Conservation (phyloP, 2,797 vertebrate species). For the Petrocephalus schoutedeni region DNA sequence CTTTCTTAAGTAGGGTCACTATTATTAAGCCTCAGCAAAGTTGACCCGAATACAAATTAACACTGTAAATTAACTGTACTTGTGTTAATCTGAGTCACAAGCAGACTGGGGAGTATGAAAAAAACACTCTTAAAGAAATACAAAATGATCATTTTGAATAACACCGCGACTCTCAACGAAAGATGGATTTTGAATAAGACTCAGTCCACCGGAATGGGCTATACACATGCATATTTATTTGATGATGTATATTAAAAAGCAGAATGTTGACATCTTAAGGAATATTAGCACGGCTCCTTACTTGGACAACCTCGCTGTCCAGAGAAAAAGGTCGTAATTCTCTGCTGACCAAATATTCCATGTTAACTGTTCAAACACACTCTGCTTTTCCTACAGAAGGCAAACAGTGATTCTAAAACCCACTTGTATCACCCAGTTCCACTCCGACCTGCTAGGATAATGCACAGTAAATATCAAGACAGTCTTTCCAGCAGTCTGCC, state of each 20-base stretch:
- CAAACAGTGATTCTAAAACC: constrained; percentile 1
- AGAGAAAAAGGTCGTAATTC: background rate
- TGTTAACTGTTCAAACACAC: background rate
- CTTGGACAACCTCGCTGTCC: background rate
- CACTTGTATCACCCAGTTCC: background rate
- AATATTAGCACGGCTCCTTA: background rate
- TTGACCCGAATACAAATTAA: background rate
- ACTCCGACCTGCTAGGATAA: background rate
- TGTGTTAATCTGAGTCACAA: background rate
- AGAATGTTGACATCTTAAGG: background rate
- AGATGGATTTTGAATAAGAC: background rate
- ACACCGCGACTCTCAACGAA: background rate
- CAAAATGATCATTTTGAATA: background rate
- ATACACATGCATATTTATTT: background rate
- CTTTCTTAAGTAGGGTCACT: background rate
- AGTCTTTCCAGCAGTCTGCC: background rate
- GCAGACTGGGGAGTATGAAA: background rate
- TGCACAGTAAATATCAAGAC: background rate
- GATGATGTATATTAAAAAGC: background rate
- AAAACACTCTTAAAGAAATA: background rate
- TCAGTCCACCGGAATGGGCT: background rate
- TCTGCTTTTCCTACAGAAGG: background rate
- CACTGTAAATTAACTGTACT: background rate
- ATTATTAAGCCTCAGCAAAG: background rate
- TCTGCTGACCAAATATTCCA: background rate